Evolutionary conservation across 2,113 vertebrate genomes (phyloP), one percentile per base, ranked within the genome.

Genomic region (Grallaria varia): DNA sequence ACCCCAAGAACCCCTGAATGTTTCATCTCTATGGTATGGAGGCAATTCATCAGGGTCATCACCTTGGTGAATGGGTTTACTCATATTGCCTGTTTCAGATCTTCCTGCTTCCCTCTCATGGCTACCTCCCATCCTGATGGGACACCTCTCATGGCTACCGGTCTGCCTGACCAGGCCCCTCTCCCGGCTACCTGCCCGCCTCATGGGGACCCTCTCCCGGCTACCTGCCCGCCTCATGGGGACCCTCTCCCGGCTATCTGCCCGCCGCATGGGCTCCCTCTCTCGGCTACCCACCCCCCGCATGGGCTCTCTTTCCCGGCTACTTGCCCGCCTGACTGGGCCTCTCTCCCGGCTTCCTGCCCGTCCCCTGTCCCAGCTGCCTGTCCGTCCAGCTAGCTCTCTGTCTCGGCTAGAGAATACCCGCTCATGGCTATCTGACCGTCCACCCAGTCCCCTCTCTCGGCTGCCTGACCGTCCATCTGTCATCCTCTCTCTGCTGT

Each of bases 31-130:
- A 86, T 97, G 97, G 93, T 98, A 98, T 0, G 96, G 89, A 95
- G 97, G 96, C 71, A 97, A 74, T 72, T 97, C 97, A 67, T 98
- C 98, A 81, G 95, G 86, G 77, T 93, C 79, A 31, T 97, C 97
- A 84, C 93, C 96, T 24, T 97, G 56, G 72, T 82, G 93, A 86
- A 93, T 31, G 17, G 96, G 75, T 77, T 95, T 96, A 78, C 96
- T 96, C 10, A 96, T 73, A 76, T 21, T 95, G 80, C 96, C 96
- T n/a, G 89, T 44, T 93, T 98, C 98, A 89, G 93, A 75, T 89
- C 98, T 98, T 73, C 97, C 97, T 23, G 75, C 42, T 82, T 98
- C 98, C 93, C 97, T 98, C 72, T 98, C 98, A 21, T 95, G 94
- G 83, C 96, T 97, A 52, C 96, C 97, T 69, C 95, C 94, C 37